Evolutionary conservation across 2,797 vertebrate species (phyloP).

Genomic region (Orientallactaga sibirica): DNA sequence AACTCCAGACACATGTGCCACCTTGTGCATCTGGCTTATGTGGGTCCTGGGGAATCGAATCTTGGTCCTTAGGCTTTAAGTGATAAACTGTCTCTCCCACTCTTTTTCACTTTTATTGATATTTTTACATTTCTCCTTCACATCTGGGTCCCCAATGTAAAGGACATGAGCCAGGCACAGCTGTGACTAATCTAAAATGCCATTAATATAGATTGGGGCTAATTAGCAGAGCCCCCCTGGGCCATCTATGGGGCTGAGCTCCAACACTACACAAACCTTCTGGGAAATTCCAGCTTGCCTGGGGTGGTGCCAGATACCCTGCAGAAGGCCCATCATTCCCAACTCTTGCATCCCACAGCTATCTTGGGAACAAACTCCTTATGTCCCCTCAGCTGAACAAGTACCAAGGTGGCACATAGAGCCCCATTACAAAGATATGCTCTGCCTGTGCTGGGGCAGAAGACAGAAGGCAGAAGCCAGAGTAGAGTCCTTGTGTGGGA

Average conservation of each 20-base stretch:
- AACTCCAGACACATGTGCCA: too few species aligned
- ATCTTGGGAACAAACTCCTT: not conserved
- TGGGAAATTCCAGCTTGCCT: not conserved
- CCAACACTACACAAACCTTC: not conserved
- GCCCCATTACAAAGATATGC: fast-evolving
- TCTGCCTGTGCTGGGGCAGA: not conserved
- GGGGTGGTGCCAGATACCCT: not conserved
- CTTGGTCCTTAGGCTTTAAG: too few species aligned
- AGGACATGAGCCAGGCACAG: not conserved
- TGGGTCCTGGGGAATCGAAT: too few species aligned
- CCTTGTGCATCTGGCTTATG: too few species aligned
- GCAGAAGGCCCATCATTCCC: fast-evolving
- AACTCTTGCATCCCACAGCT: fast-evolving
- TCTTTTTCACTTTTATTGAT: not conserved
- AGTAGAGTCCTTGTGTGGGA: not conserved
- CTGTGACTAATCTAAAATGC: conserved; percentile 65
- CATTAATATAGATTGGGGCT: conserved; percentile 65
- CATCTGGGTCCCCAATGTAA: not conserved
- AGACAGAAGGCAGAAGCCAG: fast-evolving
- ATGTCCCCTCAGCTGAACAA: not conserved
- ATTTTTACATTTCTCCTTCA: not conserved
- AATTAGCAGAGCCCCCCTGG: not conserved
- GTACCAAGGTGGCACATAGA: fast-evolving
- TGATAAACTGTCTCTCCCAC: too few species aligned
- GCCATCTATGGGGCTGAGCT: not conserved